phyloP scores from a whole-genome alignment of 2,888 invertebrate genomes.

The Nomada fucata region DNA sequence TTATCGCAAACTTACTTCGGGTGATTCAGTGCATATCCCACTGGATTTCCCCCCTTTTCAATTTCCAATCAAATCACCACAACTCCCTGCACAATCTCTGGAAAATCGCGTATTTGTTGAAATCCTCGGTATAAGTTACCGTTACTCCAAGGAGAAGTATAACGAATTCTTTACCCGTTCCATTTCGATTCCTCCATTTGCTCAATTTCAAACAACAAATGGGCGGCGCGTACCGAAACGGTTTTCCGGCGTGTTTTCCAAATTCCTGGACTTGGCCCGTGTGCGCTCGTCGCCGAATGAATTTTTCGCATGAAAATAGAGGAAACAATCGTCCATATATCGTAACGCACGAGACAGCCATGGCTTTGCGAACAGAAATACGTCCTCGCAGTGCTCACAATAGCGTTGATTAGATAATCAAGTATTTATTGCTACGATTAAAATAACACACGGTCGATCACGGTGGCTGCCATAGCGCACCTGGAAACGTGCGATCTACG shows the following conservation, averaged over 20 bases:
- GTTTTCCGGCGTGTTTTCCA: background rate
- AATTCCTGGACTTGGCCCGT: background rate
- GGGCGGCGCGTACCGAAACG: too few relatives aligned
- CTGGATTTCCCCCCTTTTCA: background rate
- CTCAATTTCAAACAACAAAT: background rate
- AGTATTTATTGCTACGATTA: constrained; percentile 46
- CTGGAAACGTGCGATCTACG: constrained; percentile 2
- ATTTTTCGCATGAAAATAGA: constrained; percentile 19
- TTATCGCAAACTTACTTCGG: too few relatives aligned
- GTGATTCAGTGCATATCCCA: background rate
- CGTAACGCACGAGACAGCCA: background rate
- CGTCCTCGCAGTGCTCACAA: constrained; percentile 17
- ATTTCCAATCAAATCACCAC: background rate
- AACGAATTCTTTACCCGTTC: background rate
- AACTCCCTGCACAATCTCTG: background rate
- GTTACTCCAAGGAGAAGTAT: too few relatives aligned
- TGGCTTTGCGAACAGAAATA: constrained; percentile 32
- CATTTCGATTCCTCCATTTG: background rate
- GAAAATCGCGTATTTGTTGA: background rate
- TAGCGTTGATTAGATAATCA: constrained; percentile 56
- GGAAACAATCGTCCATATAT: constrained; percentile 29
- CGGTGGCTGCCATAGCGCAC: constrained; percentile 3
- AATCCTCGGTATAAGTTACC: background rate
- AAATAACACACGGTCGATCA: constrained; percentile 27
- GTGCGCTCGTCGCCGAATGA: background rate